These are phyloP conservation scores for Phalangium opilio DNA, from an alignment of 2,888 invertebrate genomes.

Conservation along the genomic window DNA sequence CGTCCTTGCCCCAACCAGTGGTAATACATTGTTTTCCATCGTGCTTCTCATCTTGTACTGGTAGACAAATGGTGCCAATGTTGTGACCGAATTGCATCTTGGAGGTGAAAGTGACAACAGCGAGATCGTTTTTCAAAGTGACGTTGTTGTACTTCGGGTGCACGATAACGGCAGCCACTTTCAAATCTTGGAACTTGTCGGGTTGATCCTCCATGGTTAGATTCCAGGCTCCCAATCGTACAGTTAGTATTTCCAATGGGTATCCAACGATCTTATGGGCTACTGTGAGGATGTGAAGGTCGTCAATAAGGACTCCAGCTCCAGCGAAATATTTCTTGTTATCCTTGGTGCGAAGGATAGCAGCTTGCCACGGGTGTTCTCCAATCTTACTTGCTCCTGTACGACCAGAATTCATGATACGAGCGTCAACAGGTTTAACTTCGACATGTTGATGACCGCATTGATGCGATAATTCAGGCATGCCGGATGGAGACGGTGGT, in stretches of 20 bases:
- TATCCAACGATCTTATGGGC: too few species aligned
- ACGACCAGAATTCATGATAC: too few species aligned
- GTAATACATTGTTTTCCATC: slow-evolving; percentile 23
- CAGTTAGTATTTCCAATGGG: slow-evolving; percentile 30
- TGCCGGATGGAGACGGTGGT: too few species aligned
- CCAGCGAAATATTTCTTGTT: too few species aligned
- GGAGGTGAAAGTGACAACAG: slow-evolving; percentile 8
- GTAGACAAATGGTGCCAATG: slow-evolving; percentile 16
- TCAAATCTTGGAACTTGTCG: slow-evolving; percentile 50
- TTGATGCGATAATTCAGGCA: too few species aligned
- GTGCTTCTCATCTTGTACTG: slow-evolving; percentile 19
- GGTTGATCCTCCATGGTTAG: slow-evolving; percentile 53
- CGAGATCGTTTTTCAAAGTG: slow-evolving; percentile 17
- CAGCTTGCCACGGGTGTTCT: too few species aligned
- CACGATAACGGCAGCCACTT: slow-evolving; percentile 18
- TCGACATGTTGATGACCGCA: too few species aligned
- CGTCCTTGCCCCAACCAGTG: slow-evolving; percentile 18
- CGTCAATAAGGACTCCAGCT: too few species aligned
- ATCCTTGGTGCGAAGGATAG: too few species aligned
- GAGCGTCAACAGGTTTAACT: too few species aligned
- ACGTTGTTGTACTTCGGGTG: slow-evolving; percentile 10
- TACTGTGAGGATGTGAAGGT: too few species aligned
- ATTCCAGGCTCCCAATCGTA: slow-evolving; percentile 68
- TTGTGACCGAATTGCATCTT: slow-evolving; percentile 10
- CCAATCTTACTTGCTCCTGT: too few species aligned